Evolutionary conservation across 2,797 vertebrate species (phyloP), one percentile per base, ranked within the genome.

Genomic region (Mergus octosetaceus): DNA sequence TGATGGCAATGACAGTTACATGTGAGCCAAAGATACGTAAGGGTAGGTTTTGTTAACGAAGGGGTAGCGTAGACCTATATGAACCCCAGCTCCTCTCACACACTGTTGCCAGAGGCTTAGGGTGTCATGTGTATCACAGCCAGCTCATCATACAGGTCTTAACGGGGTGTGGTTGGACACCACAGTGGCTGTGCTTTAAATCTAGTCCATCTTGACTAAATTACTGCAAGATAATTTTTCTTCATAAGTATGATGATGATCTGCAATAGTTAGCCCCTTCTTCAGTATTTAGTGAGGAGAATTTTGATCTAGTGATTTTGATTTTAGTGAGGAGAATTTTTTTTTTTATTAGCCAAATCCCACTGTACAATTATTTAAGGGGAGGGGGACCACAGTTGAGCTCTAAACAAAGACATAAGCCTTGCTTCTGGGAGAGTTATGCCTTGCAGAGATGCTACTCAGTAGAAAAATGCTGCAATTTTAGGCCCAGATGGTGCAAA

Each of bases 21-120:
- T 36, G 18, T 1, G 4, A 88, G 18, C 47, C 66, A 12, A 22
- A 58, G 84, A 81, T 54, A 47, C 39, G 22, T 22, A 11, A 16
- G 32, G 43, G 13, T 69, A 43, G 8, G 1, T 64, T 17, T 32
- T 28, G 9, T 64, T 85, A 60, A 12, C n/a, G 43, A 9, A 73
- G 43, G 17, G 14, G 6, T 36, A 58, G 22, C 0, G 4, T 14
- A 58, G 60, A 61, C 28, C 38, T 34, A 3, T 21, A 11, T 0
- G 2, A 51, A 22, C 4, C 28, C 30, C 19, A 62, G 30, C 1
- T 3, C 14, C 30, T 25, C 58, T 70, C 41, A 25, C 36, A n/a
- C 9, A 15, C 38, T 43, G n/a, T 36, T 73, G n/a, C 7, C 20
- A 43, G 30, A 76, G 43, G 16, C 34, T n/a, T 43, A 39, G 79